Percentiles rank a stretch among this genome's conserved stretches.
Conservation (phyloP, 2,888 invertebrate genomes). For the Xestia sexstrigata region DNA sequence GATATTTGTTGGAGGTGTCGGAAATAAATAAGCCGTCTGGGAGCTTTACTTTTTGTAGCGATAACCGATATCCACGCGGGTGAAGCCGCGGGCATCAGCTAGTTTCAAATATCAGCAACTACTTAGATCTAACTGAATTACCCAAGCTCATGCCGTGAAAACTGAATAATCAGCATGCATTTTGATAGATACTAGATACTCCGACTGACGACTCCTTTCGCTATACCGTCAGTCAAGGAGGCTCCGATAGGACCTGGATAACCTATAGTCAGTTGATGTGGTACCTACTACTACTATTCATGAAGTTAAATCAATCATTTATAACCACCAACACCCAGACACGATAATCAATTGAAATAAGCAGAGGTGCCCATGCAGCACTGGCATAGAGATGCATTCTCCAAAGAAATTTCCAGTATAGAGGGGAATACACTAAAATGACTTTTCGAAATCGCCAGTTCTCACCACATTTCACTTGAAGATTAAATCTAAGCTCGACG, state of each 20-base stretch:
- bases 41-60: too few relatives aligned
- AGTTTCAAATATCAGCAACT: neutral
- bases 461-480: neutral
- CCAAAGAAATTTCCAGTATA: neutral
- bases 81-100: too few relatives aligned
- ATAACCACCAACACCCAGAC: neutral
- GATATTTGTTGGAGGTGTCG: too few relatives aligned
- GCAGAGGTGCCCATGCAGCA: neutral
- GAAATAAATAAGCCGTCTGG: too few relatives aligned
- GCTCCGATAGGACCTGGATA: too few relatives aligned
- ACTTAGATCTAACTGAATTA: neutral
- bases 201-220: neutral
- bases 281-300: too few relatives aligned
- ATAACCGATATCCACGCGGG: too few relatives aligned
- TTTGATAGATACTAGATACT: neutral
- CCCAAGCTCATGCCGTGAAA: neutral
- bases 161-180: neutral
- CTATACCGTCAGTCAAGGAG: neutral
- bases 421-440: neutral
- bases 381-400: neutral
- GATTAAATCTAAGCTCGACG: neutral
- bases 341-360: neutral
- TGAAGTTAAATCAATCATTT: neutral
- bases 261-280: too few relatives aligned
- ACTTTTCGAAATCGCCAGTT: neutral